A percentile compares a stretch with the other conserved stretches of the same genome.
These are phyloP conservation scores for Siniperca scherzeri DNA, from an alignment of 2,797 vertebrate genomes.

Conservation along the genomic window DNA sequence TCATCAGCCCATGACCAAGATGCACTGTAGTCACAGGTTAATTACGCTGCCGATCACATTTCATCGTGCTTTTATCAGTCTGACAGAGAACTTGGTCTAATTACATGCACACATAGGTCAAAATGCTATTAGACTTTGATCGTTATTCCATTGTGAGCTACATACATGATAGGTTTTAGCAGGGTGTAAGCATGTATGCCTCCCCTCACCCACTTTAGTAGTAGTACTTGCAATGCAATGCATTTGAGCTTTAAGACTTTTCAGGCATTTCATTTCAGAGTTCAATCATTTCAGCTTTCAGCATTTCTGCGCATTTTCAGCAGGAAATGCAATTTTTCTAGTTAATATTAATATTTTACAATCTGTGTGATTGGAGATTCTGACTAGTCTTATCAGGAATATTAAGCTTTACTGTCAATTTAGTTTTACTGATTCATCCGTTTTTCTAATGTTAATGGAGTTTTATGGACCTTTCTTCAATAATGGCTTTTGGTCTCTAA, in stretches of 20 bases:
- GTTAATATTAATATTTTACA: too few relatives aligned
- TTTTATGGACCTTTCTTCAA: neutral
- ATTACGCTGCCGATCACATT: neutral
- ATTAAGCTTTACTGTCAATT: neutral
- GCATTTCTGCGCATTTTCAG: too few relatives aligned
- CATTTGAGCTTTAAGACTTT: too few relatives aligned
- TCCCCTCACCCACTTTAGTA: neutral
- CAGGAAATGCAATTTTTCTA: too few relatives aligned
- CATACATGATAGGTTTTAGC: neutral
- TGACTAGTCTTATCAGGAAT: neutral
- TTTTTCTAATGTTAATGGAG: neutral
- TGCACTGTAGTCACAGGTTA: neutral
- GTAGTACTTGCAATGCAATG: too few relatives aligned
- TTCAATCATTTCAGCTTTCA: too few relatives aligned
- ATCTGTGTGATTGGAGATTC: neutral
- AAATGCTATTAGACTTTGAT: neutral
- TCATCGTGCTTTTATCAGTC: neutral
- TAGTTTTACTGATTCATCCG: neutral
- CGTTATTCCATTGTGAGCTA: neutral
- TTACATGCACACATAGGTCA: conserved; percentile 15
- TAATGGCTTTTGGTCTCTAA: neutral
- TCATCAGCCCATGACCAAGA: conserved; percentile 2
- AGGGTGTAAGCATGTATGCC: neutral
- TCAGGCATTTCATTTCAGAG: too few relatives aligned
- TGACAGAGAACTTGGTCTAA: conserved; percentile 4